Percentiles rank a stretch among this genome's conserved stretches.
Evolutionary conservation across 2,888 invertebrate genomes (phyloP).

Genomic region (Psylliodes chrysocephalus): DNA sequence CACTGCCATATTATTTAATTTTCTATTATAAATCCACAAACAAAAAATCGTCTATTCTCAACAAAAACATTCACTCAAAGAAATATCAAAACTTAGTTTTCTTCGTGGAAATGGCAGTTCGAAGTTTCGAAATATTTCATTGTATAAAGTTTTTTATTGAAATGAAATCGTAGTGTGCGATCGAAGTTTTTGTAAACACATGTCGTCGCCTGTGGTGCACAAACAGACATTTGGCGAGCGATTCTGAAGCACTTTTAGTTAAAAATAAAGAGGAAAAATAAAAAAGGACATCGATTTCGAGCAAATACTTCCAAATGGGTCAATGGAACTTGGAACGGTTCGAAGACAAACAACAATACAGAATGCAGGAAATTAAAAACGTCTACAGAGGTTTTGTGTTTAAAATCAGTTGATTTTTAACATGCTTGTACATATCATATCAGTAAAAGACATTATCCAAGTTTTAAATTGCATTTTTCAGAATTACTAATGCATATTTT

Average conservation of each 20-base stretch:
- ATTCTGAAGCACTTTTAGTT: constrained; percentile 31
- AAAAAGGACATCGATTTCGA: constrained; percentile 43
- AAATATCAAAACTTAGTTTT: constrained; percentile 3
- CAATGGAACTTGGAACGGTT: constrained; percentile 38
- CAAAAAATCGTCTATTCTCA: too few species aligned
- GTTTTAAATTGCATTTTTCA: too few species aligned
- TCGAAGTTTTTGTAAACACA: constrained; percentile 22
- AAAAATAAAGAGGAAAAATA: constrained; percentile 31
- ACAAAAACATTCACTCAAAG: neutral
- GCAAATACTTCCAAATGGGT: constrained; percentile 44
- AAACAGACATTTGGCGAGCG: constrained; percentile 32
- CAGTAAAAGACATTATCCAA: too few species aligned
- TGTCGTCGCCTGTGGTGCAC: constrained; percentile 28
- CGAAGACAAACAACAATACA: constrained; percentile 26
- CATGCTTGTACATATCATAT: too few species aligned
- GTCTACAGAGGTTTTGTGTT: neutral
- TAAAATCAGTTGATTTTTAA: neutral
- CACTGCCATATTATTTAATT: too few species aligned
- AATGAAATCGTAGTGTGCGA: constrained; percentile 18
- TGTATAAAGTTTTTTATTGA: constrained; percentile 19
- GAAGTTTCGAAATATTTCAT: constrained; percentile 20
- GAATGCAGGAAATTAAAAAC: constrained; percentile 21
- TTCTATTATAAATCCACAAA: too few species aligned
- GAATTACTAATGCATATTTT: too few species aligned
- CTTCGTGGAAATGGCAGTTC: constrained; percentile 15